phyloP scores from a whole-genome alignment of 2,113 vertebrate genomes.

The Heloderma charlesbogerti region DNA sequence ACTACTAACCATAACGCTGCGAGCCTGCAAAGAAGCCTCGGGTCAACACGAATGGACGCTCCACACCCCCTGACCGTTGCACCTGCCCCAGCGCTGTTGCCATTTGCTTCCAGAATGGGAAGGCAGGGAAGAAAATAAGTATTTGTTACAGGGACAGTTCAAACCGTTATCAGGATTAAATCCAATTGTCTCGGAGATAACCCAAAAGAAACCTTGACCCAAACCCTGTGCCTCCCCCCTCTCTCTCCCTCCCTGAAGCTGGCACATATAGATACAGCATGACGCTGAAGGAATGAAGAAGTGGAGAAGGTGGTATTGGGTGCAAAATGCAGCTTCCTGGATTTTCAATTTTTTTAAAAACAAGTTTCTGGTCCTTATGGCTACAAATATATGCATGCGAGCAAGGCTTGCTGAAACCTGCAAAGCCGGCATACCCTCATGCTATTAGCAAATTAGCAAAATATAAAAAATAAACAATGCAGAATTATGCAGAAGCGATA shows the following conservation, averaged over 20 bases:
- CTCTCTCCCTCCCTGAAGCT: not conserved
- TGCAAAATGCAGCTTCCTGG: not conserved
- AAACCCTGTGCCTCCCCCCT: not conserved
- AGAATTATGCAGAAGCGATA: no score
- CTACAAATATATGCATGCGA: no score
- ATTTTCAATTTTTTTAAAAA: not conserved
- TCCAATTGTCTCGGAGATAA: not conserved
- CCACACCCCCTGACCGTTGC: constrained; percentile 85
- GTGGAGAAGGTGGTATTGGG: not conserved
- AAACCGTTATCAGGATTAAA: not conserved
- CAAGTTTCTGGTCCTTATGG: no score
- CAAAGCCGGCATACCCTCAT: no score
- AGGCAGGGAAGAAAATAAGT: not conserved
- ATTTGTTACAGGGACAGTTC: no score
- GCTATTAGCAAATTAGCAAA: no score
- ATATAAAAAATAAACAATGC: no score
- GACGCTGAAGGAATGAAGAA: not conserved
- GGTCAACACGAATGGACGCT: constrained; percentile 89
- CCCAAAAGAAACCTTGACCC: not conserved
- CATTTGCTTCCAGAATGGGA: constrained; percentile 81
- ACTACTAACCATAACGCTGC: constrained; percentile 84
- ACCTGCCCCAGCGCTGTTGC: constrained; percentile 87
- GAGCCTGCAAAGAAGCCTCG: constrained; percentile 92
- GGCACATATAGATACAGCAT: not conserved
- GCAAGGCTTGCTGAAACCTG: no score